Percentiles rank a stretch among this genome's conserved stretches.
These are phyloP conservation scores for Nomada goodeniana DNA, from an alignment of 2,888 invertebrate species.

Conservation along the genomic window DNA sequence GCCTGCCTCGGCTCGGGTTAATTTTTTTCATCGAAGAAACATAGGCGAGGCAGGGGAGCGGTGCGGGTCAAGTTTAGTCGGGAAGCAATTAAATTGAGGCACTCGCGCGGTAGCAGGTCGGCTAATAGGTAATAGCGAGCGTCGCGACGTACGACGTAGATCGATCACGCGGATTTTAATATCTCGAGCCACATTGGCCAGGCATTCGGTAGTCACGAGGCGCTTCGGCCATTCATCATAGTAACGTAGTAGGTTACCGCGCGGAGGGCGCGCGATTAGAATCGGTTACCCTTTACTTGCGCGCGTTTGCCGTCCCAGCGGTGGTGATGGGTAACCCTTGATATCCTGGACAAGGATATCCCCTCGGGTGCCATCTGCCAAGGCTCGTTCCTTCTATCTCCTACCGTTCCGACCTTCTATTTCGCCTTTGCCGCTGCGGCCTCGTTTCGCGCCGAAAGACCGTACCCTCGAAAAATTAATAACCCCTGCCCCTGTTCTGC, in stretches of 20 bases:
- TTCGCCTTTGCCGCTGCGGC: conserved; percentile 13
- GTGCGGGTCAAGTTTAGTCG: not conserved
- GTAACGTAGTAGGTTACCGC: conserved; percentile 73
- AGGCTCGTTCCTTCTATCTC: conserved; percentile 75
- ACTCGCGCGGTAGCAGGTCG: not conserved
- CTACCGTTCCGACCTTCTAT: conserved; percentile 53
- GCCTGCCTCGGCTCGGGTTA: conserved; percentile 38
- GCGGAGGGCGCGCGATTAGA: conserved; percentile 83
- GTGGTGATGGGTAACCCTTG: conserved; percentile 79
- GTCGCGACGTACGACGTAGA: conserved; percentile 69
- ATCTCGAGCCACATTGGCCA: conserved; percentile 72
- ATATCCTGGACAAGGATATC: conserved; percentile 82
- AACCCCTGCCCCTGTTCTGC: conserved; percentile 48
- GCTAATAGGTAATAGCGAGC: conserved; percentile 65
- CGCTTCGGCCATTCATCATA: conserved; percentile 82
- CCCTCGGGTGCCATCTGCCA: conserved; percentile 84
- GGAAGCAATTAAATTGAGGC: not conserved
- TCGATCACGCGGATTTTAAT: conserved; percentile 82
- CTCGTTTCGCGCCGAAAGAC: conserved; percentile 11
- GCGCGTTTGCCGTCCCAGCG: conserved; percentile 71
- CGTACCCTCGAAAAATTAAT: conserved; percentile 72
- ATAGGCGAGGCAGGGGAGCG: not conserved
- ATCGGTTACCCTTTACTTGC: conserved; percentile 84
- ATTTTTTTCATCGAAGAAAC: conserved; percentile 52
- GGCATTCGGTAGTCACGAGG: conserved; percentile 80